phyloP scores from a whole-genome alignment of 2,113 vertebrate genomes.

The Aptenodytes patagonicus region DNA sequence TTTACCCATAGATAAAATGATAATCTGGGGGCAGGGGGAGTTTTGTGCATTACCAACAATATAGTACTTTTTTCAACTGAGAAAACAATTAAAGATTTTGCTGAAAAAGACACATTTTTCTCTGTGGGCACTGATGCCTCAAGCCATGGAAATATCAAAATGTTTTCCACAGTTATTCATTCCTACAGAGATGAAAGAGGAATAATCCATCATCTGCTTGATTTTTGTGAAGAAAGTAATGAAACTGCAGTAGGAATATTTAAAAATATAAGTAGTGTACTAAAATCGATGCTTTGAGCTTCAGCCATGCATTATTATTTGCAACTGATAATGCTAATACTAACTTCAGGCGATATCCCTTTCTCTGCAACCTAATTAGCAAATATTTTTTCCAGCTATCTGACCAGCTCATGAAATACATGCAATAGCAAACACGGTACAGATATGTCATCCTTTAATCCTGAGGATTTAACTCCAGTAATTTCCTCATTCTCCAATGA shows the following conservation, averaged over 20 bases:
- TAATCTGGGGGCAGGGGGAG: not conserved
- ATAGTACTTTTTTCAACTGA: not conserved
- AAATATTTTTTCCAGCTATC: not conserved
- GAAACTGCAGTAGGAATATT: too few species aligned
- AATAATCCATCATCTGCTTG: too few species aligned
- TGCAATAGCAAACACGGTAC: not conserved
- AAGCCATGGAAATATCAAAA: not conserved
- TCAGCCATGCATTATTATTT: not conserved
- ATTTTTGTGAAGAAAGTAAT: not conserved
- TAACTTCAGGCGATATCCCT: not conserved
- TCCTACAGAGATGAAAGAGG: too few species aligned
- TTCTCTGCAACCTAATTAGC: not conserved
- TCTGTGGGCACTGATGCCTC: not conserved
- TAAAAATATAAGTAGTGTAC: not conserved
- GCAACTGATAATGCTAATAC: too few species aligned
- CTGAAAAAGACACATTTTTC: constrained; percentile 14
- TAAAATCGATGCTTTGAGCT: too few species aligned
- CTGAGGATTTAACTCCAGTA: not conserved
- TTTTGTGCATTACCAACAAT: not conserved
- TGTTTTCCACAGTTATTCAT: not conserved
- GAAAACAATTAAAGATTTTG: constrained; percentile 26
- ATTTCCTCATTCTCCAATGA: not conserved
- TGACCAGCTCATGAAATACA: not conserved
- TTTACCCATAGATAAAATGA: not conserved
- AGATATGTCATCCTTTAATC: not conserved